Conservation (phyloP, 1,140 invertebrate species). For the Saxidomus purpurata region DNA sequence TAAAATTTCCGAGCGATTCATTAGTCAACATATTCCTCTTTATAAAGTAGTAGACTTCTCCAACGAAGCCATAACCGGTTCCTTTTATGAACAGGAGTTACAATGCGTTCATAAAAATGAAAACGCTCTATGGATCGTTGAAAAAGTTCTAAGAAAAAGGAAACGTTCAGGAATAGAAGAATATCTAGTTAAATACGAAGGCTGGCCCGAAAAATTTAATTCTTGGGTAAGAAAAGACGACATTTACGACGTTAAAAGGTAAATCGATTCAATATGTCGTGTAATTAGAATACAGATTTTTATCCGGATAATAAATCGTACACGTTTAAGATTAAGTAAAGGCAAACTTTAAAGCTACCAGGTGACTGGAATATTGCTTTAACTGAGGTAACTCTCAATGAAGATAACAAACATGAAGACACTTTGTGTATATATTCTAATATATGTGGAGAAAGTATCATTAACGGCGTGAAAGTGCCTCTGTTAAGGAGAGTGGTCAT, state of each 20-base stretch:
- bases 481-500: background rate
- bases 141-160: slow-evolving; percentile 13
- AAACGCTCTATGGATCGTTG: background rate
- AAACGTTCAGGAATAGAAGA: slow-evolving; percentile 48
- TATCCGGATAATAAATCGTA: slow-evolving; percentile 13
- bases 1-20: slow-evolving; percentile 42
- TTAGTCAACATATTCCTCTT: slow-evolving; percentile 34
- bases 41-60: slow-evolving; percentile 59
- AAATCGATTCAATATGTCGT: background rate
- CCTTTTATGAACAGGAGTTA: slow-evolving; percentile 63
- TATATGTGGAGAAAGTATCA: slow-evolving; percentile 13
- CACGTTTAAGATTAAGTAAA: slow-evolving; percentile 15
- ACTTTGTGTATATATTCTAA: background rate
- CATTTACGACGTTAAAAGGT: background rate
- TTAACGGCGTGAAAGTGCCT: background rate
- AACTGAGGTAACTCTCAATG: background rate
- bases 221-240: slow-evolving; percentile 58
- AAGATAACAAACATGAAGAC: background rate
- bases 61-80: slow-evolving; percentile 40
- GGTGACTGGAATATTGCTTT: background rate
- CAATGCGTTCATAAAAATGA: background rate
- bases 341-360: background rate
- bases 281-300: background rate
- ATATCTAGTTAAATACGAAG: slow-evolving; percentile 59
- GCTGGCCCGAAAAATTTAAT: slow-evolving; percentile 66